phyloP scores from a whole-genome alignment of 2,797 vertebrate genomes.

The Anisognathus igniventris region DNA sequence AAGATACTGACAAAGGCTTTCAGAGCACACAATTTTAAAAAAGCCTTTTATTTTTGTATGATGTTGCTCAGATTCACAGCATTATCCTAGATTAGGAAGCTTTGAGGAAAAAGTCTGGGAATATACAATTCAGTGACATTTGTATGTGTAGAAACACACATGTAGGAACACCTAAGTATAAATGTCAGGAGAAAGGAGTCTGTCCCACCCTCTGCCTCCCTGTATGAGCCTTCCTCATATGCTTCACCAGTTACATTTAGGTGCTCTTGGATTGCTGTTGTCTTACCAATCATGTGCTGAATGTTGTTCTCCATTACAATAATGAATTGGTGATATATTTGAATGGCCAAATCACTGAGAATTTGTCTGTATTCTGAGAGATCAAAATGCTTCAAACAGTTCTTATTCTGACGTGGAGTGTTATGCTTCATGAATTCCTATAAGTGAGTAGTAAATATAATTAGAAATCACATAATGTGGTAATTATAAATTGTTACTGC shows the following conservation, averaged over 20 bases:
- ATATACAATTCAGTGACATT: background rate
- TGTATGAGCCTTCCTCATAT: background rate
- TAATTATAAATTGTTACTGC: background rate
- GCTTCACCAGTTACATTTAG: background rate
- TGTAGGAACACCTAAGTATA: background rate
- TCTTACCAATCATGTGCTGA: slow-evolving; percentile 88
- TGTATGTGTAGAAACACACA: background rate
- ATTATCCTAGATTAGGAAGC: background rate
- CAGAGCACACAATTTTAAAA: background rate
- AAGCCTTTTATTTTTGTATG: background rate
- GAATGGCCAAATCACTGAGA: slow-evolving; percentile 94
- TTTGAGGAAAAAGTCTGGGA: background rate
- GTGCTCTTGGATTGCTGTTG: background rate
- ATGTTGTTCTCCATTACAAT: slow-evolving; percentile 86
- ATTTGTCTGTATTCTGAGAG: slow-evolving; percentile 94
- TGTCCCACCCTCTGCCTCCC: background rate
- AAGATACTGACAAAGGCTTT: background rate
- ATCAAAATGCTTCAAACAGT: slow-evolving; percentile 93
- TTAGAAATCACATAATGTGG: background rate
- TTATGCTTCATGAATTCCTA: slow-evolving; percentile 92
- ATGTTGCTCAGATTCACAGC: background rate
- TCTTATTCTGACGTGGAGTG: slow-evolving; percentile 86
- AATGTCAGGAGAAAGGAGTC: background rate
- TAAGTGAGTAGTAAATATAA: background rate
- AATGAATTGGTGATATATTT: slow-evolving; percentile 90